Evolutionary conservation across 1,140 invertebrate genomes (phyloP).

Genomic region (Leptoteleia sp.): DNA sequence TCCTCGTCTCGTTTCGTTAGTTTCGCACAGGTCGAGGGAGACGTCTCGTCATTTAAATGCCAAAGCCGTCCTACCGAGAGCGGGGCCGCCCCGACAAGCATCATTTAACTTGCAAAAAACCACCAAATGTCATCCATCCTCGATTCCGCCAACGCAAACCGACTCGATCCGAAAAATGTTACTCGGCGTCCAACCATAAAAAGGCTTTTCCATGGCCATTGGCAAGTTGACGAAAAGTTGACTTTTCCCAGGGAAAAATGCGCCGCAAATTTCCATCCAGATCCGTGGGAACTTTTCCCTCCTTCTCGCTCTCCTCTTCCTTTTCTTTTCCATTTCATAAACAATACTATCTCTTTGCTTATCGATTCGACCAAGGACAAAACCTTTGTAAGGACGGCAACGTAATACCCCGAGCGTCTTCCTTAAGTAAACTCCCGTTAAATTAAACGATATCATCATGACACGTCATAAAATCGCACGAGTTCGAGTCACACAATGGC

Average conservation of each 20-base stretch:
- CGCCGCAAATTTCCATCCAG: no score
- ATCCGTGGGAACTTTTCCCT: no score
- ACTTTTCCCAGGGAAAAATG: no score
- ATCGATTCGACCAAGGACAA: constrained; percentile 50
- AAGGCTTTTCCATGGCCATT: no score
- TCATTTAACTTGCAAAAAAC: constrained; percentile 45
- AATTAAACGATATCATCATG: constrained; percentile 68
- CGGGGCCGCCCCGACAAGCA: constrained; percentile 32
- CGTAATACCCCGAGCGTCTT: constrained; percentile 22
- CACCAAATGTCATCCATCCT: constrained; percentile 60
- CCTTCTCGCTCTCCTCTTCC: no score
- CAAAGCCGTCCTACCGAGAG: constrained; percentile 63
- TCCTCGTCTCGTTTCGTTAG: constrained; percentile 69
- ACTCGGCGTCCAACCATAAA: no score
- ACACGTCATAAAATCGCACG: constrained; percentile 67
- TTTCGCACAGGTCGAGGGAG: constrained; percentile 65
- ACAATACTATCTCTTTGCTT: constrained; percentile 30
- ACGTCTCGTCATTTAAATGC: constrained; percentile 75
- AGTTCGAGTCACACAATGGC: constrained; percentile 45
- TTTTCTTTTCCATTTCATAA: no score
- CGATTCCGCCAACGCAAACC: no score
- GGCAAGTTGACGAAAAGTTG: no score
- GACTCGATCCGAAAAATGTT: no score
- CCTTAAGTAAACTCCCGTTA: constrained; percentile 61
- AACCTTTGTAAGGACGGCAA: constrained; percentile 36